Conservation (phyloP, 2,113 vertebrate species). For the Thalassarche chlororhynchos region DNA sequence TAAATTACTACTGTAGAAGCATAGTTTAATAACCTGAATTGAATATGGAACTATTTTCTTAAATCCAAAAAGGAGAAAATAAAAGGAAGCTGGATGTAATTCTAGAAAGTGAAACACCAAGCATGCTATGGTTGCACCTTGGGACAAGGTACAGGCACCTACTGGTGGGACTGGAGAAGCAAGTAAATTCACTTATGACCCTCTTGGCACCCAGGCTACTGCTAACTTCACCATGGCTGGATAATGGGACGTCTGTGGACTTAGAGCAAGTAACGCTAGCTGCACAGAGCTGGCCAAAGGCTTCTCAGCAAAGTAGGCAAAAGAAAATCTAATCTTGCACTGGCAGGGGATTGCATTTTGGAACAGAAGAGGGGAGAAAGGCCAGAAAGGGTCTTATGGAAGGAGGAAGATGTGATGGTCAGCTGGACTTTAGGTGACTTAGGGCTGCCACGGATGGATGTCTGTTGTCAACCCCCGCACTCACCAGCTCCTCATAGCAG, state of each 20-base stretch:
- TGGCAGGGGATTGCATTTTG: neutral
- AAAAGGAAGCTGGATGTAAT: neutral
- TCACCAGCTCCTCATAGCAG: neutral
- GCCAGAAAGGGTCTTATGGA: neutral
- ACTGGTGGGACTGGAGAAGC: neutral
- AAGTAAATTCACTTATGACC: neutral
- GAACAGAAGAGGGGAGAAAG: neutral
- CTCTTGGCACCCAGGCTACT: neutral
- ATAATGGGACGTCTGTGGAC: neutral
- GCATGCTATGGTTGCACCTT: neutral
- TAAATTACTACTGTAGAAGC: neutral
- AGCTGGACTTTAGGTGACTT: neutral
- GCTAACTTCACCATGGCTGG: neutral
- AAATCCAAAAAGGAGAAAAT: neutral
- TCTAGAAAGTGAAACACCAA: neutral
- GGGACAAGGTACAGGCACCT: neutral
- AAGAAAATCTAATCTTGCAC: neutral
- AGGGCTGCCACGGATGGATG: neutral
- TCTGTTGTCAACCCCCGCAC: neutral
- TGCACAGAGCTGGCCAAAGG: neutral
- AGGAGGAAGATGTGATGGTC: neutral
- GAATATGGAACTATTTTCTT: neutral
- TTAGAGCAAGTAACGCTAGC: neutral
- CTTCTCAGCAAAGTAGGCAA: neutral
- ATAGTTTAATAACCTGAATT: neutral